A percentile compares a stretch with the other conserved stretches of the same genome.
Conservation (phyloP, 2,113 vertebrate species). For the Perccottus glenii region DNA sequence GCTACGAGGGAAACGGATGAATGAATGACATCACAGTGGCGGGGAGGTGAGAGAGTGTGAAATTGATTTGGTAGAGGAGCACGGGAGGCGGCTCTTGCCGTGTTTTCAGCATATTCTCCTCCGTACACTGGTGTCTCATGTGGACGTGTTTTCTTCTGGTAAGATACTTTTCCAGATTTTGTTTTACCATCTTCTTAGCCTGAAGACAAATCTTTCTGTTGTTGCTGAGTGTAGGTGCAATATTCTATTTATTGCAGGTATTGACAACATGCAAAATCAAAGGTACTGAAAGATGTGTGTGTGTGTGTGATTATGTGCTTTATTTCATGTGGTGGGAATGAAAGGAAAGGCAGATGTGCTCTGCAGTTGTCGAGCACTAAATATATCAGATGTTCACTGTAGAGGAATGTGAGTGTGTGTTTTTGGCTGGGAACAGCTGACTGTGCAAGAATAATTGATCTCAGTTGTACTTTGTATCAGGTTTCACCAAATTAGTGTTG, state of each 20-base stretch:
- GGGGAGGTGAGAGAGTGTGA: conserved; percentile 92
- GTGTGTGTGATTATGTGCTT: conserved; percentile 14
- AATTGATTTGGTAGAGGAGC: conserved; percentile 90
- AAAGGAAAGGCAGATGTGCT: conserved; percentile 59
- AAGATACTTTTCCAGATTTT: conserved; percentile 63
- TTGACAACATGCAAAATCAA: conserved; percentile 14
- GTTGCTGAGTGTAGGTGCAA: not conserved
- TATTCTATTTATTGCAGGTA: conserved; percentile 25
- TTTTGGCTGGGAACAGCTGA: conserved; percentile 62
- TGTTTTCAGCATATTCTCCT: conserved; percentile 77
- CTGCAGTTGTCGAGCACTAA: conserved; percentile 70
- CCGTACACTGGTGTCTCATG: conserved; percentile 35
- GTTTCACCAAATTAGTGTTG: conserved; percentile 11
- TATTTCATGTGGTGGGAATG: conserved; percentile 37
- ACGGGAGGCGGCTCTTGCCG: conserved; percentile 62
- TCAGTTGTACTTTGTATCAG: conserved; percentile 9
- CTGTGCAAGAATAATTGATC: conserved; percentile 27
- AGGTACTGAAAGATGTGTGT: not conserved
- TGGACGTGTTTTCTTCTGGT: conserved; percentile 77
- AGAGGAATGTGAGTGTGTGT: conserved; percentile 50
- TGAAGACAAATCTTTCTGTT: conserved; percentile 5
- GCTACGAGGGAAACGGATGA: conserved; percentile 88
- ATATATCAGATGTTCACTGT: conserved; percentile 59
- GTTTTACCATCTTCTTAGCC: conserved; percentile 6
- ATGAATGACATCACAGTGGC: conserved; percentile 89